Conservation (phyloP, 2,888 invertebrate genomes). For the Bimastos eiseni region DNA sequence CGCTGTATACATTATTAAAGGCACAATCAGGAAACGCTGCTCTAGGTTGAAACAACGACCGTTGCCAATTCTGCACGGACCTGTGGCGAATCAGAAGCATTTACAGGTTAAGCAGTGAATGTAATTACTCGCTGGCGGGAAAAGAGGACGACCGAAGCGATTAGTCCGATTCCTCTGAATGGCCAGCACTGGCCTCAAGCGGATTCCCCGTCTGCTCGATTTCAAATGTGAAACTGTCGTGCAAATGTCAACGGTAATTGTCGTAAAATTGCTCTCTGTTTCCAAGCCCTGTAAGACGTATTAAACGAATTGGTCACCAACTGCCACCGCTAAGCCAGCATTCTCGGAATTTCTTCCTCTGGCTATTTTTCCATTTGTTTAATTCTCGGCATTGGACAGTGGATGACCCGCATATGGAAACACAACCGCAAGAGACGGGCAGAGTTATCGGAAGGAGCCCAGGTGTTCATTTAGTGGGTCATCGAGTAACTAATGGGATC, state of each 20-base stretch:
- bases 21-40: background rate
- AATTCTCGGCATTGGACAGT: background rate
- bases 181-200: background rate
- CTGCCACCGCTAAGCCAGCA: background rate
- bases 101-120: background rate
- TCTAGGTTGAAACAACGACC: background rate
- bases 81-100: background rate
- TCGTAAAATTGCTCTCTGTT: background rate
- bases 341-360: background rate
- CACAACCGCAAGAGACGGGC: background rate
- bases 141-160: background rate
- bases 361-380: background rate
- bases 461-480: conserved; percentile 6
- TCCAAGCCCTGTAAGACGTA: background rate
- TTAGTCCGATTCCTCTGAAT: background rate
- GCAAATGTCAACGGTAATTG: background rate
- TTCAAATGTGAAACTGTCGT: background rate
- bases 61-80: background rate
- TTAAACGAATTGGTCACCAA: background rate
- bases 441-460: background rate
- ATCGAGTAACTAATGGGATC: background rate
- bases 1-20: background rate
- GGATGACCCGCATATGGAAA: background rate
- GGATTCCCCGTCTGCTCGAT: background rate
- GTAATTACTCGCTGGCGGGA: background rate